Percentiles rank a stretch among this genome's conserved stretches.
Conservation (phyloP, 1,140 invertebrate genomes). For the Aradophagus sp. region DNA sequence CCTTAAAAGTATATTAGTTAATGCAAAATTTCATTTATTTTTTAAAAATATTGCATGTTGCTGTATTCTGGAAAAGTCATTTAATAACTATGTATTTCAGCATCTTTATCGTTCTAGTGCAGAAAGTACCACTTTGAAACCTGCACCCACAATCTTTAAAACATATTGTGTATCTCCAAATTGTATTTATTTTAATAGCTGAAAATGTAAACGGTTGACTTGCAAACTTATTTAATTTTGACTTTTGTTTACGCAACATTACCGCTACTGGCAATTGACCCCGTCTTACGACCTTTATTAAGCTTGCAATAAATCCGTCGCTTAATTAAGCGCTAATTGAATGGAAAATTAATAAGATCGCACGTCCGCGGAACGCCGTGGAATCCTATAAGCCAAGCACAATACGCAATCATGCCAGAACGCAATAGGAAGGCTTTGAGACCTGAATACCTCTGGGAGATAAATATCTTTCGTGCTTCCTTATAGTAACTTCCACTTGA, state of each 20-base stretch:
- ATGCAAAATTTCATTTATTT: too few relatives aligned
- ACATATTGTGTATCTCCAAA: too few relatives aligned
- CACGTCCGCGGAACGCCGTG: conserved; percentile 53
- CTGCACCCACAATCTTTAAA: too few relatives aligned
- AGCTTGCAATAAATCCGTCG: conserved; percentile 57
- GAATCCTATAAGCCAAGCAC: conserved; percentile 66
- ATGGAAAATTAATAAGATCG: conserved; percentile 71
- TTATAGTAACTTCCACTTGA: conserved; percentile 51
- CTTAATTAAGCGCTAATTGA: conserved; percentile 69
- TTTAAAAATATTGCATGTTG: too few relatives aligned
- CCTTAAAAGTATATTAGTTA: too few relatives aligned
- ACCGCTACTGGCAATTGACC: conserved; percentile 27
- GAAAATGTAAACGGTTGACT: conserved; percentile 9
- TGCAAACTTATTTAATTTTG: conserved; percentile 31
- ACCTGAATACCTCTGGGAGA: conserved; percentile 51
- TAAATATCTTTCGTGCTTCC: conserved; percentile 56
- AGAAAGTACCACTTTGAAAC: too few relatives aligned
- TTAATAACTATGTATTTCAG: too few relatives aligned
- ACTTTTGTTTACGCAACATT: conserved; percentile 44
- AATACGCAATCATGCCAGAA: conserved; percentile 48
- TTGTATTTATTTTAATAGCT: too few relatives aligned
- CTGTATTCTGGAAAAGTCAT: too few relatives aligned
- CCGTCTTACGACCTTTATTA: conserved; percentile 43
- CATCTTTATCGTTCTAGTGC: too few relatives aligned
- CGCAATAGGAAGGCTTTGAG: conserved; percentile 52